Conservation (phyloP, 2,113 vertebrate genomes). For the Nothobranchius kuhntae region DNA sequence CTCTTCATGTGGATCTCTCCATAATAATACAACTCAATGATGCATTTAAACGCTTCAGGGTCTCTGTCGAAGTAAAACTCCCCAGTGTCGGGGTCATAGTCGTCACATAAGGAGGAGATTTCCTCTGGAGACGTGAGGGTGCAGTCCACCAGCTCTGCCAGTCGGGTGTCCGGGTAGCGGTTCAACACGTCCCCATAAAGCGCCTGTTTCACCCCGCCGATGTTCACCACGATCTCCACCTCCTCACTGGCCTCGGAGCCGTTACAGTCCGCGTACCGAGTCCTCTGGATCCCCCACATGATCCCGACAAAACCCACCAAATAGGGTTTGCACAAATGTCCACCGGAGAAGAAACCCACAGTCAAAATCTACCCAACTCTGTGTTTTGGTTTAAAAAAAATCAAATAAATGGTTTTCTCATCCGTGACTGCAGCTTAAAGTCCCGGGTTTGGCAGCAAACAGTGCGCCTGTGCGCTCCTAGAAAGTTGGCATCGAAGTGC, state of each 20-base stretch:
- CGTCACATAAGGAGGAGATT: constrained; percentile 86
- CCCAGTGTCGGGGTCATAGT: constrained; percentile 89
- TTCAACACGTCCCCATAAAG: constrained; percentile 85
- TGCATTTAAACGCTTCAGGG: constrained; percentile 93
- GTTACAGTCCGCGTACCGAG: constrained; percentile 79
- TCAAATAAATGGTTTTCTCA: constrained; percentile 6
- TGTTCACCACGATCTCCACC: constrained; percentile 89
- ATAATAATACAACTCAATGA: constrained; percentile 90
- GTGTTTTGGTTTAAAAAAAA: background rate
- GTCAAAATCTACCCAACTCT: background rate
- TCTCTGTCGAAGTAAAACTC: constrained; percentile 99
- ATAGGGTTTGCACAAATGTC: constrained; percentile 11
- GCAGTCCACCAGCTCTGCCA: constrained; percentile 87
- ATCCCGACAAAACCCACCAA: constrained; percentile 7
- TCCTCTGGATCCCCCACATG: constrained; percentile 81
- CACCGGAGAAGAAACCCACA: constrained; percentile 5
- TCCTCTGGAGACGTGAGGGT: constrained; percentile 74
- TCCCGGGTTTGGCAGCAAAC: constrained; percentile 46
- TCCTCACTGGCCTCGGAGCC: constrained; percentile 82
- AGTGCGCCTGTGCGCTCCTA: constrained; percentile 64
- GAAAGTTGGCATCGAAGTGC: constrained; percentile 68
- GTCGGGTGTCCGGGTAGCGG: constrained; percentile 89
- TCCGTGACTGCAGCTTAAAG: constrained; percentile 36
- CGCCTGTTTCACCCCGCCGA: constrained; percentile 92
- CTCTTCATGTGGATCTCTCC: constrained; percentile 96